These are phyloP conservation scores for Silurus meridionalis DNA, from an alignment of 2,113 vertebrate species.

Conservation along the genomic window DNA sequence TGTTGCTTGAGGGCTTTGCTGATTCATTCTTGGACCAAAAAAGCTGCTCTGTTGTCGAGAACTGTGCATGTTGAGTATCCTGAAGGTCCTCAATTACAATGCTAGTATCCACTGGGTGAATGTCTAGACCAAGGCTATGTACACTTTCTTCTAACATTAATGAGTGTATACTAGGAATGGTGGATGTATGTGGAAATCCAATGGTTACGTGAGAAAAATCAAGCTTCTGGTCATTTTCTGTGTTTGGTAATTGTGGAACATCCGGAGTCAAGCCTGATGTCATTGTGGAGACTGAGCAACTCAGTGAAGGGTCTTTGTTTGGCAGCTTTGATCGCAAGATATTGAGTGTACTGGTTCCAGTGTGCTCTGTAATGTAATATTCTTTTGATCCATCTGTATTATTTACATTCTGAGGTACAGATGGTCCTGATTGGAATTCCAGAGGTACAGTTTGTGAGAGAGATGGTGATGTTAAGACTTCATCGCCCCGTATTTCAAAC, in stretches of 20 bases:
- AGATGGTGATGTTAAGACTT: conserved; percentile 14
- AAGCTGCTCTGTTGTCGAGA: conserved; percentile 43
- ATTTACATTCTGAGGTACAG: background rate
- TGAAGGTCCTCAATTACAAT: conserved; percentile 29
- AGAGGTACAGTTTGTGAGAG: background rate
- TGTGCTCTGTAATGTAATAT: conserved; percentile 9
- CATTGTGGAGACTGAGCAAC: conserved; percentile 5
- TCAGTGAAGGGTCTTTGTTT: background rate
- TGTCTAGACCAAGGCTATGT: conserved; percentile 14
- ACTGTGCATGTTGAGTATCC: conserved; percentile 47
- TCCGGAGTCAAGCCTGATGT: conserved; percentile 1
- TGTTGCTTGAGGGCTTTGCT: conserved; percentile 48
- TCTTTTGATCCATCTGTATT: conserved; percentile 5
- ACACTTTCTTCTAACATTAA: conserved; percentile 20
- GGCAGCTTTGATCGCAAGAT: background rate
- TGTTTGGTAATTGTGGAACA: conserved; percentile 19
- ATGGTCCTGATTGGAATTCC: conserved; percentile 3
- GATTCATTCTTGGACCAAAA: conserved; percentile 49
- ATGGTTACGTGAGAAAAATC: conserved; percentile 41
- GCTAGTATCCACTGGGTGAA: conserved; percentile 25
- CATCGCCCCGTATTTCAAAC: background rate
- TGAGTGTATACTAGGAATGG: conserved; percentile 12
- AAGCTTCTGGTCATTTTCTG: conserved; percentile 26
- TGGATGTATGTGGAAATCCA: conserved; percentile 48
- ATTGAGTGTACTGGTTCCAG: background rate